Evolutionary conservation across 1,140 invertebrate genomes (phyloP).

Genomic region (Pararge aegeria): DNA sequence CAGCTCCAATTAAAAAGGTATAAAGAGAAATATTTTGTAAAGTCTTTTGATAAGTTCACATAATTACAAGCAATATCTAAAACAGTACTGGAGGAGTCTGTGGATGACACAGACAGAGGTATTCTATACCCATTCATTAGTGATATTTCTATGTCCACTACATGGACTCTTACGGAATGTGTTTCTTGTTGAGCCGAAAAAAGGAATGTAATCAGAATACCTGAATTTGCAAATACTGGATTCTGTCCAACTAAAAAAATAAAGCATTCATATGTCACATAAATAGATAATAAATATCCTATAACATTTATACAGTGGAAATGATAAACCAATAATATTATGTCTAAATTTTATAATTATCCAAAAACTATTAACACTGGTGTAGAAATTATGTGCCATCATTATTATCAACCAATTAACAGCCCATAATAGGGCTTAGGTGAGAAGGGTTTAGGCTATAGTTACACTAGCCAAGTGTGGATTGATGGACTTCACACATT

Average conservation of each 20-base stretch:
- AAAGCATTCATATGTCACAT: background rate
- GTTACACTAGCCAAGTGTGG: no score
- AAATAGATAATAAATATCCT: background rate
- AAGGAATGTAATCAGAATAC: conserved; percentile 92
- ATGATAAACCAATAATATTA: no score
- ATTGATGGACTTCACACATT: no score
- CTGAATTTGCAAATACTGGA: conserved; percentile 86
- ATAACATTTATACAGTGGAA: no score
- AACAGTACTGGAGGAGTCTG: conserved; percentile 90
- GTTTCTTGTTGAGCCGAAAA: conserved; percentile 95
- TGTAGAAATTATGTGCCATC: no score
- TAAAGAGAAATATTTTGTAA: conserved; percentile 92
- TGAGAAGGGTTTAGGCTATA: no score
- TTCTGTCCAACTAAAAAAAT: conserved; percentile 90
- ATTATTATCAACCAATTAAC: no score
- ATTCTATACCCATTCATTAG: conserved; percentile 93
- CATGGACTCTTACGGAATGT: conserved; percentile 84
- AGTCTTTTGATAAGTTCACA: conserved; percentile 88
- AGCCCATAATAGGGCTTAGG: no score
- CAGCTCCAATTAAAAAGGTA: conserved; percentile 90
- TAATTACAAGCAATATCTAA: conserved; percentile 89
- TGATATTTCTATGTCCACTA: conserved; percentile 90
- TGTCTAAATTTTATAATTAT: background rate
- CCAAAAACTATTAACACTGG: no score
- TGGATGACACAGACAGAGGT: conserved; percentile 88